phyloP scores from a whole-genome alignment of 1,140 invertebrate species.

The Drosophila pruinosa region DNA sequence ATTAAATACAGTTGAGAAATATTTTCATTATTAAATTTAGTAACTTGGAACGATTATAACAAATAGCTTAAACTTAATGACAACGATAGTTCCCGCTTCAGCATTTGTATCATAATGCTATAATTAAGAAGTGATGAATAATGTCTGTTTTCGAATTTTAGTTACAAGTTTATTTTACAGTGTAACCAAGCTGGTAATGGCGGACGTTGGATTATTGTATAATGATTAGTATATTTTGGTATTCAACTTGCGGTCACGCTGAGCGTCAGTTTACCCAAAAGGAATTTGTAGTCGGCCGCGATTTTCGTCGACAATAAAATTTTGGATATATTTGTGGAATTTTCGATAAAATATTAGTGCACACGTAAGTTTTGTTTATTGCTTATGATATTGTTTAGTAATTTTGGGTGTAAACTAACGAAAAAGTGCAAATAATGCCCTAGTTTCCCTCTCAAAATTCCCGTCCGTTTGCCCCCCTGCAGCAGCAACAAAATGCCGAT shows the following conservation, averaged over 20 bases:
- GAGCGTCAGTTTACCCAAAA: constrained; percentile 44
- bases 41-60: too few species aligned
- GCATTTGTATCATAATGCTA: too few species aligned
- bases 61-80: too few species aligned
- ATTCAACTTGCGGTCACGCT: background rate
- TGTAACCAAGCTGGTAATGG: too few species aligned
- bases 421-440: constrained; percentile 1
- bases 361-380: constrained; percentile 42
- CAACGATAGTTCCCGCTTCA: too few species aligned
- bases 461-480: constrained; percentile 46
- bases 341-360: constrained; percentile 20
- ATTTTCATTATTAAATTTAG: too few species aligned
- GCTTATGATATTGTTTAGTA: background rate
- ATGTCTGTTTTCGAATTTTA: too few species aligned
- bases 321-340: constrained; percentile 37
- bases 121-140: too few species aligned
- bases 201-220: too few species aligned
- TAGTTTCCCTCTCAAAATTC: constrained; percentile 31
- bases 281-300: constrained; percentile 57
- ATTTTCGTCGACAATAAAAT: constrained; percentile 50
- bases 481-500: constrained; percentile 57
- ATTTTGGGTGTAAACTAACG: background rate
- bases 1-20: too few species aligned
- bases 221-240: background rate
- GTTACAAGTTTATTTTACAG: too few species aligned